A percentile compares a stretch with the other conserved stretches of the same genome.
phyloP scores from a whole-genome alignment of 2,888 invertebrate genomes.

The Coleophora flavipennella region DNA sequence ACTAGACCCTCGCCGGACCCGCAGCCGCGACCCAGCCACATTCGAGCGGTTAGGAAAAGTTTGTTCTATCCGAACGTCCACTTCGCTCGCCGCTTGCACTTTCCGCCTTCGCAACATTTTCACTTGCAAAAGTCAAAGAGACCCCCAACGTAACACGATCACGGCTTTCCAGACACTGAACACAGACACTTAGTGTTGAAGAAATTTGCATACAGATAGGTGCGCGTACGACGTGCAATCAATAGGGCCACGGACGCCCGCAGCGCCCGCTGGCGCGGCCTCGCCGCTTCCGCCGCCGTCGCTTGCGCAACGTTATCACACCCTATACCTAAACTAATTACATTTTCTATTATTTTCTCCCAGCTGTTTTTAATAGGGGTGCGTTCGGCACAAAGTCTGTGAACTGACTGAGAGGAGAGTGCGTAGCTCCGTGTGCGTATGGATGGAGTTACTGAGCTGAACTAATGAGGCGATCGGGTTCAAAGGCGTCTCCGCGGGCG shows the following conservation, averaged over 20 bases:
- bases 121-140: background rate
- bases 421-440: conserved; percentile 45
- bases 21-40: conserved; percentile 62
- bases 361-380: conserved; percentile 26
- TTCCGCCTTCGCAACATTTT: conserved; percentile 53
- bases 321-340: conserved; percentile 23
- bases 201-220: conserved; percentile 61
- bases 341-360: conserved; percentile 19
- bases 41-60: conserved; percentile 58
- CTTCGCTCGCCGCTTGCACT: conserved; percentile 58
- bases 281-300: conserved; percentile 55
- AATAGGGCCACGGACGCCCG: conserved; percentile 69
- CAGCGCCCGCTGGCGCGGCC: conserved; percentile 61
- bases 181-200: conserved; percentile 39
- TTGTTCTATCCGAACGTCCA: conserved; percentile 68
- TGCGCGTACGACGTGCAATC: conserved; percentile 41
- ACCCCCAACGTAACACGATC: conserved; percentile 31
- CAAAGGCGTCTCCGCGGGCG: conserved; percentile 58
- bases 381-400: conserved; percentile 53
- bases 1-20: conserved; percentile 80
- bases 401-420: conserved; percentile 51
- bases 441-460: conserved; percentile 52
- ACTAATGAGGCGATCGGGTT: conserved; percentile 67
- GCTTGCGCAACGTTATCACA: conserved; percentile 44
- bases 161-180: conserved; percentile 40